These are phyloP conservation scores for Ellobius talpinus DNA, from an alignment of 2,113 vertebrate species.

Conservation along the genomic window DNA sequence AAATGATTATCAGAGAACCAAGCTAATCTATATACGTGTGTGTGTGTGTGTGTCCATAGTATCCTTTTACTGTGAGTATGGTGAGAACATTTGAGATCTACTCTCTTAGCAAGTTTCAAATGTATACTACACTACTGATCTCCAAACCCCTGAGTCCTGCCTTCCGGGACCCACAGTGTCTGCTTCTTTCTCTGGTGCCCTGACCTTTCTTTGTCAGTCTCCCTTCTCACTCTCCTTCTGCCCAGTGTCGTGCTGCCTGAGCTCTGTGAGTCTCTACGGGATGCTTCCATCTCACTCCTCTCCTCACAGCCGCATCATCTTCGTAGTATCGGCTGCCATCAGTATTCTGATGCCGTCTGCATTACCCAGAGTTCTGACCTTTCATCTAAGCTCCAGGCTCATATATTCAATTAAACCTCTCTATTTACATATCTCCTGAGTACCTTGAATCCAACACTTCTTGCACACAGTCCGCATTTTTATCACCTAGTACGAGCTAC, in stretches of 20 bases:
- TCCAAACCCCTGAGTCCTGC: neutral
- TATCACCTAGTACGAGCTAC: neutral
- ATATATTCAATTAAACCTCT: neutral
- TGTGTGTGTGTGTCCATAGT: neutral
- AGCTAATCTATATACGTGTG: neutral
- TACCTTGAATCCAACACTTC: neutral
- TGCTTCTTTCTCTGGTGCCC: neutral
- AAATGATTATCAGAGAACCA: neutral
- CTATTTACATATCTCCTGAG: neutral
- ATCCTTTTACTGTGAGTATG: neutral
- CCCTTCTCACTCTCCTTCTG: neutral
- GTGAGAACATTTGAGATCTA: neutral
- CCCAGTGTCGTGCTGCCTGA: neutral
- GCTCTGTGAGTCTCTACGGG: neutral
- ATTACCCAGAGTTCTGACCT: neutral
- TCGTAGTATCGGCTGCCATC: neutral
- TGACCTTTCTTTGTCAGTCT: neutral
- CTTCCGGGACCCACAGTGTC: neutral
- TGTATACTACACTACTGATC: neutral
- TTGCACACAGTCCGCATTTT: neutral
- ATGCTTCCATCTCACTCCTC: neutral
- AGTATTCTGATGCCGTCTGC: neutral
- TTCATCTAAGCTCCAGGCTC: neutral
- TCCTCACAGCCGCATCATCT: neutral
- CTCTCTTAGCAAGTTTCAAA: neutral